Evolutionary conservation across 2,888 invertebrate genomes (phyloP).

Genomic region (Conomelus anceps): DNA sequence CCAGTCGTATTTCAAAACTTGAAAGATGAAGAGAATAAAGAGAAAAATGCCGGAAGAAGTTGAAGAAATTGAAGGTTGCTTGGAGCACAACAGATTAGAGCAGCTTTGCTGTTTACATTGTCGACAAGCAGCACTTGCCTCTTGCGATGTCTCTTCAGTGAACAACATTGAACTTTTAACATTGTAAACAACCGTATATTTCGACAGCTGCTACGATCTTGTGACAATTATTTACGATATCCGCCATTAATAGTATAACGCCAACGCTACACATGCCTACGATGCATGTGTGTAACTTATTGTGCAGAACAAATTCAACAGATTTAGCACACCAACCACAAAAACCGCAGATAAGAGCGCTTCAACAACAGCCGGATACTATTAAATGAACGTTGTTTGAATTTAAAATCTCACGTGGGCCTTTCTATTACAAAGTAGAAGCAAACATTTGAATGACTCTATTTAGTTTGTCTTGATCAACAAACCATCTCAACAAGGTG

Average conservation of each 20-base stretch:
- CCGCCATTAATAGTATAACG: neutral
- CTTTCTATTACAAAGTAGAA: too few relatives aligned
- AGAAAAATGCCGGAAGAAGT: neutral
- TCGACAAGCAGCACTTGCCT: neutral
- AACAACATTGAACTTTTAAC: neutral
- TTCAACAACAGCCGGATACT: neutral
- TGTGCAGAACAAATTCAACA: neutral
- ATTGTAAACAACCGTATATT: neutral
- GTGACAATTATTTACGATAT: neutral
- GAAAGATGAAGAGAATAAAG: neutral
- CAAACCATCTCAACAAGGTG: neutral
- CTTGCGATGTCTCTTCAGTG: neutral
- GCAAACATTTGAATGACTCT: neutral
- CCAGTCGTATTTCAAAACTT: neutral
- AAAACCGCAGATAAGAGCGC: neutral
- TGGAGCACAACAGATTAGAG: neutral
- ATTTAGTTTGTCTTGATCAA: neutral
- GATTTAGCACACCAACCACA: neutral
- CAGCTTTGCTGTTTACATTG: neutral
- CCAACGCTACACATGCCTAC: neutral
- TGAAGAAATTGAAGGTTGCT: neutral
- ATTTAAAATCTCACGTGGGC: neutral
- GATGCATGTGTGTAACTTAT: neutral
- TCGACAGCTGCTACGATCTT: neutral
- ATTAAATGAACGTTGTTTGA: neutral